Evolutionary conservation across 2,888 invertebrate genomes (phyloP), one percentile per base, ranked within the genome.

Genomic region (Lissocephala sabroskyi): DNA sequence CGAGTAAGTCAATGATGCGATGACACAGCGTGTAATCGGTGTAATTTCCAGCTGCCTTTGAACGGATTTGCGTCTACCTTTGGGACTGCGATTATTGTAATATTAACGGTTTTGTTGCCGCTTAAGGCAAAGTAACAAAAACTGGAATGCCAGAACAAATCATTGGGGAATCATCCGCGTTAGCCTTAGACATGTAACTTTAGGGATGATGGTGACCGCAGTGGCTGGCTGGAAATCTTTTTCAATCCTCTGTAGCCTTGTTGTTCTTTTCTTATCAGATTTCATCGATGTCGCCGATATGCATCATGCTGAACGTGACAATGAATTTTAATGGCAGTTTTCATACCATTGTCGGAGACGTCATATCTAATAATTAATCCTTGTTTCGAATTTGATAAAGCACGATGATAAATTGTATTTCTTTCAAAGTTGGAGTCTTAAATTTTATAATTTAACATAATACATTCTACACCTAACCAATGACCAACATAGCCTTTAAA

Each of bases 21-120:
- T 73, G 71, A 71, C 71, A 48, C 73, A 71, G 71, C 71, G 64
- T 75, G 73, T 75, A 76, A 75, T 68, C 71, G 57, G 56, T 59
- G 76, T 73, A 71, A 71, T 71, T 71, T 71, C 58, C 55, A 59
- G 66, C 55, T 56, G 45, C 52, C 48, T 46, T 62, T 56, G 65
- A 49, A 33, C 49, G 67, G 55, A 65, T 64, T 65, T 66, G 37
- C 41, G 39, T 28, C 50, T 54, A 54, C 67, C 65, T 57, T 41
- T 29, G 65, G 62, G 58, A 64, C 40, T 55, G 39, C 40, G 58
- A 35, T 59, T 62, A 46, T 54, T 56, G 53, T 56, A 54, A 67
- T 67, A 68, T 67, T 62, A 59, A 71, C 58, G 61, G 56, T 63
- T 71, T 56, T 56, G 41, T 62, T 59, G 39, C 58, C 51, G 64